phyloP scores from a whole-genome alignment of 1,140 invertebrate species.

The Drosophila auraria region DNA sequence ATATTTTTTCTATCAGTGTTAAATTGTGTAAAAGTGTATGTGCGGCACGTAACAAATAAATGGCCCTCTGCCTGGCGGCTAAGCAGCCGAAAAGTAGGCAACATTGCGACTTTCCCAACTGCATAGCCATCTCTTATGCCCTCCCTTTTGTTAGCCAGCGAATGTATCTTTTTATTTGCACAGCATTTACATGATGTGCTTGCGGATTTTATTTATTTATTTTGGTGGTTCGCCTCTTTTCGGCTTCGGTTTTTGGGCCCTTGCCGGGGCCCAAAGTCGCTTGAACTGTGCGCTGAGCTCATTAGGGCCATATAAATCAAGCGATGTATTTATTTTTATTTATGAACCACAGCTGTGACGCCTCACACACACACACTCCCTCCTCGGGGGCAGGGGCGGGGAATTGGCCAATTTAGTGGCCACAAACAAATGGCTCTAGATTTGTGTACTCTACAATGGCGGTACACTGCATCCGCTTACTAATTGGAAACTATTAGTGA shows the following conservation, averaged over 20 bases:
- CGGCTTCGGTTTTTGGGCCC: conserved; percentile 32
- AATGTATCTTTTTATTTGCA: conserved; percentile 56
- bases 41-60: conserved; percentile 42
- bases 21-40: neutral
- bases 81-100: conserved; percentile 62
- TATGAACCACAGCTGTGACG: conserved; percentile 73
- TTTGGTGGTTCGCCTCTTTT: conserved; percentile 51
- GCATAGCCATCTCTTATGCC: conserved; percentile 25
- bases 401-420: conserved; percentile 48
- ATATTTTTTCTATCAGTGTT: conserved; percentile 8
- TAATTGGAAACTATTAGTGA: conserved; percentile 44
- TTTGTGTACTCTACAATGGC: conserved; percentile 37
- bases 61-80: conserved; percentile 40
- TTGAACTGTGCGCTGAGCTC: conserved; percentile 56
- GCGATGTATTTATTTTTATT: conserved; percentile 77
- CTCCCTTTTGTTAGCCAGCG: conserved; percentile 1
- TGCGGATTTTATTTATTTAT: conserved; percentile 56
- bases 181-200: conserved; percentile 55
- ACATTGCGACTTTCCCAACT: conserved; percentile 54
- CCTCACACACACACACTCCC: conserved; percentile 47
- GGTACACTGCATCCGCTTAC: conserved; percentile 23
- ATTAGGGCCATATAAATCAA: conserved; percentile 77
- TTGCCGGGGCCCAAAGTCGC: conserved; percentile 42
- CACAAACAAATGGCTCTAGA: conserved; percentile 57
- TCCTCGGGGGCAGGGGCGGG: conserved; percentile 14